These are phyloP conservation scores for Rhopalosiphum nymphaeae DNA, from an alignment of 2,888 invertebrate species.

Conservation along the genomic window DNA sequence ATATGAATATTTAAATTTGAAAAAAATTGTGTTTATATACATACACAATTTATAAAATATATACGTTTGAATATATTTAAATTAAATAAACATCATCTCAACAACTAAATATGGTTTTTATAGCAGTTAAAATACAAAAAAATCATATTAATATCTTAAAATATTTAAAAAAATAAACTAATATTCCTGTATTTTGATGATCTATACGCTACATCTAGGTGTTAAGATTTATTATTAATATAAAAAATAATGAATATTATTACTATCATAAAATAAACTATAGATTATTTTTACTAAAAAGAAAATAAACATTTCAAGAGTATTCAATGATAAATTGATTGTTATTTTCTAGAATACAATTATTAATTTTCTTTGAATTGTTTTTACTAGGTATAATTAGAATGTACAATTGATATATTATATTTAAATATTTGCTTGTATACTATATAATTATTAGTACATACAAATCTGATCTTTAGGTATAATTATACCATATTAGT, in stretches of 20 bases:
- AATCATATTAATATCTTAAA: neutral
- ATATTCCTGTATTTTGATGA: neutral
- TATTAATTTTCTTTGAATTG: neutral
- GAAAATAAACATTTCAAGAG: neutral
- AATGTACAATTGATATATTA: neutral
- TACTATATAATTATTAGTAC: neutral
- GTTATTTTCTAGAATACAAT: neutral
- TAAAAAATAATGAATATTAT: neutral
- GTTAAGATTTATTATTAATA: neutral
- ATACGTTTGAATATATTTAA: neutral
- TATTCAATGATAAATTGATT: neutral
- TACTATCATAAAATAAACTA: neutral
- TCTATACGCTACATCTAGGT: neutral
- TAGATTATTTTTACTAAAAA: neutral
- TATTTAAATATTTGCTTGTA: neutral
- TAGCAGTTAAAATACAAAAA: neutral
- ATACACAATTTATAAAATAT: neutral
- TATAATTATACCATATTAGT: neutral
- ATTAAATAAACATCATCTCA: neutral
- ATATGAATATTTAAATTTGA: neutral
- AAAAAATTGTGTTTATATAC: neutral
- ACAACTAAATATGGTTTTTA: neutral
- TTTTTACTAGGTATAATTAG: no score
- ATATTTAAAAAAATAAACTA: neutral
- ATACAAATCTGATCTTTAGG: neutral